Evolutionary conservation across 2,888 invertebrate genomes (phyloP), one percentile per base, ranked within the genome.

Genomic region (Escarpia spicata): DNA sequence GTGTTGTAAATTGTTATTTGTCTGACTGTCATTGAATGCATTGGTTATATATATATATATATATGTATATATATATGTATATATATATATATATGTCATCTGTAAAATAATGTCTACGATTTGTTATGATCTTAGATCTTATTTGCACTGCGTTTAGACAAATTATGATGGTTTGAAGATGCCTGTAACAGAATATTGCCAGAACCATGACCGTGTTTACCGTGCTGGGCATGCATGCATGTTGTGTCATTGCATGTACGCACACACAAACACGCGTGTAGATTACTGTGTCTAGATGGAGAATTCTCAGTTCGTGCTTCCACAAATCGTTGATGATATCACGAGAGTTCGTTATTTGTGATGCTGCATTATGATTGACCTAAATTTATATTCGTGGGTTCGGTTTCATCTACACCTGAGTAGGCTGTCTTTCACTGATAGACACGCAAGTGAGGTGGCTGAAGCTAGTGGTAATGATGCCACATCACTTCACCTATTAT

Each of bases 11-110:
- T 91, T 12, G 43, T 43, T n/a, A 44, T 91, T 1, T n/a, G 26
- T 91, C 19, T n/a, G 26, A 43, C 52, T 2, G 52, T 2, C 52
- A 52, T 26, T 1, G 75, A n/a, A 92, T 91, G 37, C 75, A 89
- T 75, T 37, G 91, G 44, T 75, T 43, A 89, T 92, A 92, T 92
- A 89, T 31, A 90, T 90, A 43, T 90, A 92, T 92, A 43, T 44
- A 92, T 89, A 91, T 92, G 37, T 43, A 75, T 58, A 75, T 92
- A 15, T 92, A 45, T 43, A 92, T 90, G 43, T 75, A 92, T 60
- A 92, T 43, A 92, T 90, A 91, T 44, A 92, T 60, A 92, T 90
- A 92, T 44, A 91, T 26, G 19, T 75, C 75, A 75, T 75, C 19
- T 26, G 75, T 26, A 75, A 75, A 26, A 75, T 75, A 75, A 26